phyloP scores from a whole-genome alignment of 2,888 invertebrate species.

The Crioceris asparagi region DNA sequence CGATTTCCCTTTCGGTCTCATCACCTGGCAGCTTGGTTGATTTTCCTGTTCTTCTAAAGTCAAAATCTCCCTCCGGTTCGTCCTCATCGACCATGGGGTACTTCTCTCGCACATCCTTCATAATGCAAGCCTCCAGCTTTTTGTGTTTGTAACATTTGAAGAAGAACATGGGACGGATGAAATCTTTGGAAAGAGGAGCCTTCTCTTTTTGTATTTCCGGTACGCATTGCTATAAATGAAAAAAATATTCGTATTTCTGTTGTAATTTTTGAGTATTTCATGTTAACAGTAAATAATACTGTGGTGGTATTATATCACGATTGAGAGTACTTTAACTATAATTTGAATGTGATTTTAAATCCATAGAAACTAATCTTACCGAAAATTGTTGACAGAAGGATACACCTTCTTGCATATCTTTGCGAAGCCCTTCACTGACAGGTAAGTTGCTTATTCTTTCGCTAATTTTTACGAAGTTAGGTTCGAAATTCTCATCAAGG shows the following conservation, averaged over 20 bases:
- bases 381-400: constrained; percentile 60
- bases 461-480: constrained; percentile 53
- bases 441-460: constrained; percentile 51
- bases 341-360: no score
- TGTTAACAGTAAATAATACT: no score
- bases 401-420: constrained; percentile 55
- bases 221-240: constrained; percentile 52
- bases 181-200: constrained; percentile 51
- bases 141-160: constrained; percentile 66
- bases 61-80: constrained; percentile 41
- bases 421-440: constrained; percentile 49
- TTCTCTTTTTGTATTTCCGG: constrained; percentile 54
- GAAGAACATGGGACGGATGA: constrained; percentile 60
- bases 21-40: constrained; percentile 38
- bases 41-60: constrained; percentile 44
- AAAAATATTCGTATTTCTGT: not conserved
- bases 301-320: no score
- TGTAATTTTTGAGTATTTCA: no score
- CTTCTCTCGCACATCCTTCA: constrained; percentile 59
- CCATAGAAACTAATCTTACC: no score
- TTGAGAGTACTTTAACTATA: no score
- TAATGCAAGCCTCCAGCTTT: constrained; percentile 59
- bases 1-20: constrained; percentile 38
- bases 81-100: constrained; percentile 46
- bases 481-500: constrained; percentile 54